These are phyloP conservation scores for Agonum fuliginosum DNA, from an alignment of 2,888 invertebrate genomes.

Conservation along the genomic window DNA sequence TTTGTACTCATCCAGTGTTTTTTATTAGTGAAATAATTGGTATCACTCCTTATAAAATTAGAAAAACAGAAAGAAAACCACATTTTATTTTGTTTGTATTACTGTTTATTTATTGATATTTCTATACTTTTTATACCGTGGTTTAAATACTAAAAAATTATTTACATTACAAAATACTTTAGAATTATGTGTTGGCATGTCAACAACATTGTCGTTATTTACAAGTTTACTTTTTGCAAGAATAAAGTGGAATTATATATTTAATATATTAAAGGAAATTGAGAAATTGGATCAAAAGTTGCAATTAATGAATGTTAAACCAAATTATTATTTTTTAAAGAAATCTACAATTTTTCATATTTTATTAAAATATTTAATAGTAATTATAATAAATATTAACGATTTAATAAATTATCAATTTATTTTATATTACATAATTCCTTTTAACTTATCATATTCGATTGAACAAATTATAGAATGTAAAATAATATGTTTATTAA, in stretches of 20 bases:
- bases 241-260: neutral
- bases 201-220: neutral
- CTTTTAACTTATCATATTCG: neutral
- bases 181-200: neutral
- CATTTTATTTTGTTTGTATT: neutral
- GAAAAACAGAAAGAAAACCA: neutral
- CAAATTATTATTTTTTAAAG: neutral
- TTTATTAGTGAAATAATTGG: slow-evolving; percentile 15
- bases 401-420: neutral
- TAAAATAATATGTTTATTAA: neutral
- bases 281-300: neutral
- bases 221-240: neutral
- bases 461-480: slow-evolving; percentile 7
- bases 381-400: neutral
- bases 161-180: neutral
- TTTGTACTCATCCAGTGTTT: neutral
- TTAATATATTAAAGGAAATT: neutral
- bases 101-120: neutral
- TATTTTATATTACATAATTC: neutral
- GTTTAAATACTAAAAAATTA: neutral
- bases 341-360: slow-evolving; percentile 1
- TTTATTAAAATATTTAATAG: neutral
- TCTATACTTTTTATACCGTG: neutral
- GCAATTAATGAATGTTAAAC: neutral
- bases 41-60: neutral